Evolutionary conservation across 2,113 vertebrate genomes (phyloP).

Genomic region (Catagonus wagneri): DNA sequence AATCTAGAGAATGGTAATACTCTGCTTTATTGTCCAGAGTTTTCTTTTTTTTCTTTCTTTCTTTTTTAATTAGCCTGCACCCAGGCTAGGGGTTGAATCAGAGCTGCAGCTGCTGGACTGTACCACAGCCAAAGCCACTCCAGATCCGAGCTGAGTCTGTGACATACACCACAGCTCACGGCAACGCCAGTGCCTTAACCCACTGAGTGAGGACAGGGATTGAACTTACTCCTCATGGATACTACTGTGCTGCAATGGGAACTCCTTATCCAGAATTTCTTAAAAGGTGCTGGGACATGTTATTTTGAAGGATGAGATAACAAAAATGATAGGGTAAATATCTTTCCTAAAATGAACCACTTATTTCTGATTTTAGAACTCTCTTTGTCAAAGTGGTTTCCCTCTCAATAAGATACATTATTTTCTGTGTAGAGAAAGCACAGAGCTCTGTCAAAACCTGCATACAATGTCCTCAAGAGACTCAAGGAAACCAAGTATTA

Average conservation of each 20-base stretch:
- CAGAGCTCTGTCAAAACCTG: background rate
- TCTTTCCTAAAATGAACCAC: background rate
- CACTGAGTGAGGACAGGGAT: no score
- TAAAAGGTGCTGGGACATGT: background rate
- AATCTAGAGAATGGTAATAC: background rate
- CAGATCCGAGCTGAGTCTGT: no score
- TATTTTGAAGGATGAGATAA: background rate
- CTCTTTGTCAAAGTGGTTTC: background rate
- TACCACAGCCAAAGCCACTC: no score
- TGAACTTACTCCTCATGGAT: no score
- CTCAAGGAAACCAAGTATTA: no score
- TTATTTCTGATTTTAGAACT: slow-evolving; percentile 19
- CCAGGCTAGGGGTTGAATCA: no score
- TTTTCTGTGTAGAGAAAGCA: background rate
- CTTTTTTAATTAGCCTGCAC: no score
- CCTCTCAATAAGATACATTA: background rate
- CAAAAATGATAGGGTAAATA: background rate
- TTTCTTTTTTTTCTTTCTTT: no score
- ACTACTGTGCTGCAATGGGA: no score
- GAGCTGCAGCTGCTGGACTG: no score
- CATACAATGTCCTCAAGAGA: background rate
- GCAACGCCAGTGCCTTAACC: no score
- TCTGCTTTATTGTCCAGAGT: background rate
- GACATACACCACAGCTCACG: no score
- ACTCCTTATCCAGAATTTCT: background rate